Conservation (phyloP, 2,888 invertebrate genomes). For the Axea sp. region DNA sequence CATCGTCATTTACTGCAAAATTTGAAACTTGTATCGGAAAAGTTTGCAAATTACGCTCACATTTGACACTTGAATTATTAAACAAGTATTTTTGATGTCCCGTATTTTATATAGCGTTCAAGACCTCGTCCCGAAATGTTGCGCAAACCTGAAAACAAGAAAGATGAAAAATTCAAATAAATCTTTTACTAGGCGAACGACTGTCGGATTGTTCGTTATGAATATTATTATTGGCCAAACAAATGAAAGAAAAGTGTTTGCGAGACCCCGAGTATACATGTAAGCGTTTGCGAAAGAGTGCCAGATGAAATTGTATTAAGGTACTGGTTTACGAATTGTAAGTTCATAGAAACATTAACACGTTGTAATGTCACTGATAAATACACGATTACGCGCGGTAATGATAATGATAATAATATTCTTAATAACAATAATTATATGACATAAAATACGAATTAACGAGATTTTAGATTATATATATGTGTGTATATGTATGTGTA, state of each 20-base stretch:
- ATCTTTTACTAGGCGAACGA: constrained; percentile 21
- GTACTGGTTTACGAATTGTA: constrained; percentile 68
- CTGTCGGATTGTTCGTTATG: constrained; percentile 60
- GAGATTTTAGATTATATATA: constrained; percentile 71
- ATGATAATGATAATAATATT: constrained; percentile 71
- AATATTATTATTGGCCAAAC: constrained; percentile 63
- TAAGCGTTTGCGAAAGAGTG: constrained; percentile 35
- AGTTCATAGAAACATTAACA: constrained; percentile 70
- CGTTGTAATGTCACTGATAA: constrained; percentile 70
- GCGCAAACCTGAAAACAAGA: neutral
- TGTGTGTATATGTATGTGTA: constrained; percentile 59
- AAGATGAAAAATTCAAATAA: neutral
- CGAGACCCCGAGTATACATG: constrained; percentile 38
- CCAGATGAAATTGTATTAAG: constrained; percentile 64
- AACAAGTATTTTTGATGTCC: constrained; percentile 22
- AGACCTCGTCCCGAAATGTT: constrained; percentile 35
- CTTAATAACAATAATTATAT: constrained; percentile 71
- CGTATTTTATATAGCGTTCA: constrained; percentile 14
- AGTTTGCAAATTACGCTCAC: no score
- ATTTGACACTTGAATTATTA: neutral
- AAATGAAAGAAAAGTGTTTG: constrained; percentile 37
- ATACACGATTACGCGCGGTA: constrained; percentile 65
- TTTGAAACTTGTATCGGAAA: no score
- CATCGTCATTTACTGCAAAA: no score
- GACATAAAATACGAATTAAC: constrained; percentile 68